phyloP scores from a whole-genome alignment of 2,113 vertebrate species.

The Ceyx margarethae region DNA sequence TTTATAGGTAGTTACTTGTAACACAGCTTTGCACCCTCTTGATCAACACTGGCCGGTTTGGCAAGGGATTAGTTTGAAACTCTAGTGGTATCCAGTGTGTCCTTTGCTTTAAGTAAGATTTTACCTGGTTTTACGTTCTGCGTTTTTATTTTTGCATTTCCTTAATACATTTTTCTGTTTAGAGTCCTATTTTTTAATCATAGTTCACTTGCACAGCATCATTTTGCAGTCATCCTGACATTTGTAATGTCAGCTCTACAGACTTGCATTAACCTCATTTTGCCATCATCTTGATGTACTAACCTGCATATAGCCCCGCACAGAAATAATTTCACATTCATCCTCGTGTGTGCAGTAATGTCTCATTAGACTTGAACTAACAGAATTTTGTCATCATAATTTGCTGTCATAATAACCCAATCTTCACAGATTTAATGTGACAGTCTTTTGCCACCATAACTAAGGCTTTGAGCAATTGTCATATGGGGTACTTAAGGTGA shows the following conservation, averaged over 20 bases:
- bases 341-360: constrained; percentile 36
- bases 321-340: constrained; percentile 66
- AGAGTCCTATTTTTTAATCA: constrained; percentile 35
- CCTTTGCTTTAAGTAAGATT: background rate
- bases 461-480: constrained; percentile 37
- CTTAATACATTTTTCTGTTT: constrained; percentile 5
- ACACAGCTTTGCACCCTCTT: background rate
- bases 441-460: constrained; percentile 40
- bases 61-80: background rate
- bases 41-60: background rate
- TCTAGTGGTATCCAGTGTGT: background rate
- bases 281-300: constrained; percentile 55
- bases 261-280: constrained; percentile 53
- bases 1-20: background rate
- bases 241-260: constrained; percentile 39
- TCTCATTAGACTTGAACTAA: constrained; percentile 70
- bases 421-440: constrained; percentile 59
- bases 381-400: constrained; percentile 66
- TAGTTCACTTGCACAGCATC: constrained; percentile 13
- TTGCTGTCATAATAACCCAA: constrained; percentile 57
- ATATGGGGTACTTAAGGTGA: constrained; percentile 20
- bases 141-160: constrained; percentile 12
- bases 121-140: background rate
- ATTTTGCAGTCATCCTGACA: constrained; percentile 58
- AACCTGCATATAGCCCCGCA: constrained; percentile 1